phyloP scores from a whole-genome alignment of 37 sponge, comb jelly and placozoan species.

The Oscarella lobularis region DNA sequence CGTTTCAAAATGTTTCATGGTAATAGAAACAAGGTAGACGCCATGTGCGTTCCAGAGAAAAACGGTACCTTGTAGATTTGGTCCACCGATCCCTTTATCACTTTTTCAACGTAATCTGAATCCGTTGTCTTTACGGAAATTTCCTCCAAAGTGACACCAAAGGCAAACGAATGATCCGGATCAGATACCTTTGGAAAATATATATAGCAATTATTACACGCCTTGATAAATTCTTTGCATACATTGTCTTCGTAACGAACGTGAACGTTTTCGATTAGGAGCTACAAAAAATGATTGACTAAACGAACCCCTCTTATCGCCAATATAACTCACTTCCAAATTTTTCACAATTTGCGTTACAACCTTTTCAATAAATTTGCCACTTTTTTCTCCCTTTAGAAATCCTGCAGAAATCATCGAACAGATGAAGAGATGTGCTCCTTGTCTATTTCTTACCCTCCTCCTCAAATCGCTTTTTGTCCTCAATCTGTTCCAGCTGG shows the following conservation, averaged over 20 bases:
- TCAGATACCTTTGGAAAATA: too few species aligned
- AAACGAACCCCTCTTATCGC: too few species aligned
- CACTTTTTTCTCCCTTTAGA: background rate
- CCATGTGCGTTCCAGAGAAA: too few species aligned
- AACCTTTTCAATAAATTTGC: conserved; percentile 44
- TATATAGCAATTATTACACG: too few species aligned
- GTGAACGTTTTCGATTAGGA: conserved; percentile 56
- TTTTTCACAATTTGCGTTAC: conserved; percentile 51
- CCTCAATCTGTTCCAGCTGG: background rate
- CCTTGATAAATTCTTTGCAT: too few species aligned
- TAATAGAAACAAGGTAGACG: too few species aligned
- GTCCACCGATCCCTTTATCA: background rate
- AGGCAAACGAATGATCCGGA: conserved; percentile 23
- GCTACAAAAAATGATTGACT: too few species aligned
- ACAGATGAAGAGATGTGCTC: too few species aligned
- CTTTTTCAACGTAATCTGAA: background rate
- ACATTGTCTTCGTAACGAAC: conserved; percentile 63
- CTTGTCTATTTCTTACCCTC: background rate
- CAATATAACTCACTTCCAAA: too few species aligned
- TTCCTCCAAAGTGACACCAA: conserved; percentile 44
- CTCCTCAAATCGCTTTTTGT: background rate
- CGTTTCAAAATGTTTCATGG: background rate
- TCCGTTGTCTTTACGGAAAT: conserved; percentile 16
- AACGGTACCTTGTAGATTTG: background rate
- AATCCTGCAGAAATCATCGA: too few species aligned